Percentiles rank a stretch among this genome's conserved stretches.
phyloP scores from a whole-genome alignment of 2,797 vertebrate genomes.

The Bufotes viridis region DNA sequence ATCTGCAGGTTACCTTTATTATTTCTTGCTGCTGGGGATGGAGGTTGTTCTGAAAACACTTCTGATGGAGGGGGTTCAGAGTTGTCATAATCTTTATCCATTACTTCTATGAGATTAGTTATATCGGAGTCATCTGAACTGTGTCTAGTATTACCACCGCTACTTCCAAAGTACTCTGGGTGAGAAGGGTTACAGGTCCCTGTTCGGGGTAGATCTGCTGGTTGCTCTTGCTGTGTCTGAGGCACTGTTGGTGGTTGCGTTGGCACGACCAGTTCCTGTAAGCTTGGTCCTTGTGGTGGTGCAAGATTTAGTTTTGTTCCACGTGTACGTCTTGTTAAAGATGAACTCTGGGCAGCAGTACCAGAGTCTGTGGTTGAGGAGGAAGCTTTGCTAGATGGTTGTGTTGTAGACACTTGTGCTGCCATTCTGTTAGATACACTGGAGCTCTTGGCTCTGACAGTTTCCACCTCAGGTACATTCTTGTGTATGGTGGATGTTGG shows the following conservation, averaged over 20 bases:
- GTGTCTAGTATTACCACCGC: conserved; percentile 72
- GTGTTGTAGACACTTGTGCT: conserved; percentile 78
- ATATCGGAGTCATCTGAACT: conserved; percentile 88
- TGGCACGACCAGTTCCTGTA: conserved; percentile 77
- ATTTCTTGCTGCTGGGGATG: conserved; percentile 83
- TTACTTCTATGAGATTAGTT: conserved; percentile 87
- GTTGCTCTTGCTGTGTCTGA: conserved; percentile 72
- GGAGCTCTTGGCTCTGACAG: conserved; percentile 80
- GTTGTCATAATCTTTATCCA: conserved; percentile 95
- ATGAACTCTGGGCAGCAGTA: conserved; percentile 74
- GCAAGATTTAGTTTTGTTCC: conserved; percentile 74
- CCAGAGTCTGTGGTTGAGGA: conserved; percentile 76
- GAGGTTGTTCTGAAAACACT: conserved; percentile 83
- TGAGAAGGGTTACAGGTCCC: conserved; percentile 66
- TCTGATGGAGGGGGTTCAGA: conserved; percentile 82
- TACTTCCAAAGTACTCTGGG: conserved; percentile 64
- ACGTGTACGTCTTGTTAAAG: conserved; percentile 79
- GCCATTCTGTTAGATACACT: conserved; percentile 77
- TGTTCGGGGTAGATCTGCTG: conserved; percentile 69
- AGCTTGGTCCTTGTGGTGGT: conserved; percentile 71
- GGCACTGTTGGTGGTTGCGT: conserved; percentile 68
- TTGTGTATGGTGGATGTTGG: conserved; percentile 76
- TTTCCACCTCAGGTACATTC: conserved; percentile 79
- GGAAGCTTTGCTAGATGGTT: conserved; percentile 73
- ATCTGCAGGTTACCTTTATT: conserved; percentile 87